Conservation (phyloP, 2,113 vertebrate genomes). For the Notarius lentiginosus region DNA sequence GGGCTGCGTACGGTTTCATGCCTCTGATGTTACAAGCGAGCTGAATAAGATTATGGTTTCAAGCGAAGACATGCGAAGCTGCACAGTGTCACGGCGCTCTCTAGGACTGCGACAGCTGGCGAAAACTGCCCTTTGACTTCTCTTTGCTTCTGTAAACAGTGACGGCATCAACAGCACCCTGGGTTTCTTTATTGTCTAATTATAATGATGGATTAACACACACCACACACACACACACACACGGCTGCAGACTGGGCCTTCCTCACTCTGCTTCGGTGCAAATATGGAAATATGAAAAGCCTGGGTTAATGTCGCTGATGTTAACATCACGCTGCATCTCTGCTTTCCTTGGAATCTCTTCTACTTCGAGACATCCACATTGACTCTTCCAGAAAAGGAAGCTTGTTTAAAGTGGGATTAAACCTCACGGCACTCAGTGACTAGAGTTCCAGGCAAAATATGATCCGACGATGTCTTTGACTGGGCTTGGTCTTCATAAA, state of each 20-base stretch:
- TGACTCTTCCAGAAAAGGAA: constrained; percentile 29
- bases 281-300: constrained; percentile 43
- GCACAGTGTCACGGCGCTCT: background rate
- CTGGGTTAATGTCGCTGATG: background rate
- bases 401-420: background rate
- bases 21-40: background rate
- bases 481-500: background rate
- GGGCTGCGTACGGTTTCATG: background rate
- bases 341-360: background rate
- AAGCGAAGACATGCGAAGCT: background rate
- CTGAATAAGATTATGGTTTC: background rate
- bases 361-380: background rate
- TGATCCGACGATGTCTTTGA: background rate
- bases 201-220: constrained; percentile 8
- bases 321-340: background rate
- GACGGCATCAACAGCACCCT: background rate
- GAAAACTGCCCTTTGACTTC: background rate
- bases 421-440: background rate
- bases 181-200: background rate
- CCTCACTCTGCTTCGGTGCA: constrained; percentile 17
- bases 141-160: background rate
- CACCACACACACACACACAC: background rate
- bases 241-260: background rate
- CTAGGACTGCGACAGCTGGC: background rate
- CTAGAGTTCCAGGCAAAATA: background rate